Base-by-base conservation (phyloP, 2,113 vertebrate species). In the Ahaetulla prasina region DNA sequence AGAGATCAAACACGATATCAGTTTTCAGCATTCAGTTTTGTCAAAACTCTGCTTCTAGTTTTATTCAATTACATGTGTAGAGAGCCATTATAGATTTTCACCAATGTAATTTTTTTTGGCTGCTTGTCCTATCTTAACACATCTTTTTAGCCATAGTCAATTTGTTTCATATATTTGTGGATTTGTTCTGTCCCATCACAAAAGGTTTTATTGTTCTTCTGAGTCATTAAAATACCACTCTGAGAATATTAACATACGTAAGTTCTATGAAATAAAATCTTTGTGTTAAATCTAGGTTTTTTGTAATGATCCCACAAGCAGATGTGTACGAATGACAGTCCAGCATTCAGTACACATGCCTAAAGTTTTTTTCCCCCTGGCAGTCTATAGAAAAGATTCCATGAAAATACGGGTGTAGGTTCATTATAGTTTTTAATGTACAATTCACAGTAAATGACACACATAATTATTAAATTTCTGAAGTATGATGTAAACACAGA, bases 71-170 rank as follows among this genome's bases (percentile, higher is more conserved):
- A 11, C 1, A 85, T 93, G 94, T 92, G 35, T 88, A 91, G 86
- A 90, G 92, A 57, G 85, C 93, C 80, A 52, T 55, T 86, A 86
- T 92, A 95, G 91, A 94, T 90, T 93, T 91, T 80, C 87, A 93
- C n/a, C 91, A 91, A 93, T 45, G 22, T 25, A 90, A 45, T 0
- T 22, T 89, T 92, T 87, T 92, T 85, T 63, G 60, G 94, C 88
- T 91, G 92, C 93, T 93, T 95, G 92, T 95, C 95, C 92, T 96
- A 47, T 95, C 95, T 94, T 55, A 87, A 90, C 93, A 95, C 94
- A 96, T 94, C 94, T 97, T 96, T 92, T 93, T 97, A 95, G 96
- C 94, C 92, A 52, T 93, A 86, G 60, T 95, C 94, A 93, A 96
- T 92, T 92, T 92, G 85, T 87, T 95, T 95, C 96, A 45, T 57